These are phyloP conservation scores for Octonoba sinensis DNA, from an alignment of 2,888 invertebrate genomes.

Conservation along the genomic window DNA sequence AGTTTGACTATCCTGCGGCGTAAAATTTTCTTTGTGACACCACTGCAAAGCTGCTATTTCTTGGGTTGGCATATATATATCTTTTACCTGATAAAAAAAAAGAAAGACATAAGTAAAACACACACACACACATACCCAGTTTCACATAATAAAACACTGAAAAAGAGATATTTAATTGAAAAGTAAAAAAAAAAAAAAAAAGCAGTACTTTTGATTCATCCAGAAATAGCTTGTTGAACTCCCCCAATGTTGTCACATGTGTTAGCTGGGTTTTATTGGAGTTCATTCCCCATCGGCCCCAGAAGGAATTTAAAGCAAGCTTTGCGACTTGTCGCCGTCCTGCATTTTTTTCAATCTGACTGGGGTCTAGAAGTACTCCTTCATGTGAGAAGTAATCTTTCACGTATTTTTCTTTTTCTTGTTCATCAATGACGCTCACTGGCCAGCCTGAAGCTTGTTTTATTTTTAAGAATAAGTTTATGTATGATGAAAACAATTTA, in stretches of 20 bases:
- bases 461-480: too few relatives aligned
- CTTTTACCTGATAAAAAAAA: background rate
- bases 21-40: background rate
- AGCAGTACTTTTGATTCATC: background rate
- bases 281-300: background rate
- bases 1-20: too few relatives aligned
- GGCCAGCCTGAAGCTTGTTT: too few relatives aligned
- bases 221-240: background rate
- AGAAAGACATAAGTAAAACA: background rate
- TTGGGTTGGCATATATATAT: background rate
- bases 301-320: background rate
- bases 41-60: conserved; percentile 1
- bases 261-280: background rate
- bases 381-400: background rate
- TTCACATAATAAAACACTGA: too few relatives aligned
- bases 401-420: background rate
- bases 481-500: too few relatives aligned
- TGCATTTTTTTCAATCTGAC: background rate
- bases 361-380: background rate
- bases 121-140: too few relatives aligned
- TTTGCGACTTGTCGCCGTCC: background rate
- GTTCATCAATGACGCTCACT: too few relatives aligned
- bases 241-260: background rate
- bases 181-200: conserved; percentile 8
- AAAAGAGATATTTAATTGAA: background rate